Evolutionary conservation across 2,113 vertebrate species (phyloP), one percentile per base, ranked within the genome.

Genomic region (Clinocottus analis): DNA sequence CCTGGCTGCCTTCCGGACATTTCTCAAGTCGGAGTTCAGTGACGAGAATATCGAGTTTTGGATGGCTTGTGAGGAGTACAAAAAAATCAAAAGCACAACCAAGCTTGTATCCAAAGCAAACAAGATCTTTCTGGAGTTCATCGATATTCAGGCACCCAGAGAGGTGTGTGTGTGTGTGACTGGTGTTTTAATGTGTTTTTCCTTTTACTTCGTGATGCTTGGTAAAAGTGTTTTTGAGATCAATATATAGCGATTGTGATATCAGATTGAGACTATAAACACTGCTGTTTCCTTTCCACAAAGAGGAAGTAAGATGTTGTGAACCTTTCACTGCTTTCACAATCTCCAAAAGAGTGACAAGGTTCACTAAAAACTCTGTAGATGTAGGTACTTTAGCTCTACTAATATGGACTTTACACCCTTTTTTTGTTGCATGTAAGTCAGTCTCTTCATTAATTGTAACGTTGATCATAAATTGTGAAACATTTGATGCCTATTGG

Each of bases 41-140:
- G 96, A 99, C 65, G 97, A 99, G 91, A 99, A 99, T 82, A 96
- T 99, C 0, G 98, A 99, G 86, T 99, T 99, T 93, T 99, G 98
- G 97, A 92, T 98, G 92, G 97, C 96, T 6, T 99, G 98, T 0
- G 97, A 99, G 82, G 97, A 99, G 56, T 99, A 97, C 90, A 98
- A 97, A 91, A 98, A 97, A 92, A 96, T 95, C 56, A 96, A 95
- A 29, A 96, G 95, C 0, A 93, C 96, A 31, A 82, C 94, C 73
- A 98, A 98, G 79, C 92, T 98, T 65, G 87, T 93, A 31, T 94
- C 96, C 33, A 97, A 94, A 92, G 97, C 97, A 67, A 97, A 96
- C 85, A 95, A 93, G 90, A 98, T 99, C 93, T 99, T 96, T 0
- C 96, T 96, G 29, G 96, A 99, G 84, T 99, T 97, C 90, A 96